phyloP scores from a whole-genome alignment of 2,113 vertebrate species.

The Lichenostomus cassidix region DNA sequence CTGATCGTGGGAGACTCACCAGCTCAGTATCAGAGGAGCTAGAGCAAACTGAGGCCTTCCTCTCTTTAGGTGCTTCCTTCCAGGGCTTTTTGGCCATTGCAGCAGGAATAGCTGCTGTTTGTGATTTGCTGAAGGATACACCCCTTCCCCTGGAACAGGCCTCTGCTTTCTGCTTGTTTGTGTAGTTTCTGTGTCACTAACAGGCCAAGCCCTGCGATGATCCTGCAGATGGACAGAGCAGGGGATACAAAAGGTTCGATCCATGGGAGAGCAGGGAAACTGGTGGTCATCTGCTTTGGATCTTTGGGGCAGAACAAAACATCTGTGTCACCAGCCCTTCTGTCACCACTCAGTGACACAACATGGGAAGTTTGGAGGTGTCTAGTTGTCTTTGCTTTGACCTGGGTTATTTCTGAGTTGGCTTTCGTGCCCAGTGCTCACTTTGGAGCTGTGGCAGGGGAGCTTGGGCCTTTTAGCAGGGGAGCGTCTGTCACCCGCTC shows the following conservation, averaged over 20 bases:
- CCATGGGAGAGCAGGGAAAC: background rate
- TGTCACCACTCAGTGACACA: background rate
- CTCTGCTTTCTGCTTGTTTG: background rate
- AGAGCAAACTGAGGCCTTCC: background rate
- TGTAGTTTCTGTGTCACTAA: background rate
- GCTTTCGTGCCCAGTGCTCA: background rate
- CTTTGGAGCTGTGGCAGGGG: background rate
- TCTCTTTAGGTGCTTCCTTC: background rate
- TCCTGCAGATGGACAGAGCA: background rate
- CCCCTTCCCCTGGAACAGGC: background rate
- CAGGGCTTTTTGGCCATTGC: background rate
- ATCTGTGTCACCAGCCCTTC: background rate
- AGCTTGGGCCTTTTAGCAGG: background rate
- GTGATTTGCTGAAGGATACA: background rate
- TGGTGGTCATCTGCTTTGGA: background rate
- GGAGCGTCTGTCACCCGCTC: background rate
- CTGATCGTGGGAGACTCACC: background rate
- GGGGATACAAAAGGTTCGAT: background rate
- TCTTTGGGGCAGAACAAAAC: background rate
- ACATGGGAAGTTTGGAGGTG: background rate
- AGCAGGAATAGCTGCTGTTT: background rate
- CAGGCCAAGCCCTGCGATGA: background rate
- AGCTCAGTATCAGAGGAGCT: background rate
- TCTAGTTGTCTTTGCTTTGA: background rate
- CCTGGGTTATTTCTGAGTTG: background rate